Evolutionary conservation across 2,797 vertebrate genomes (phyloP), one percentile per base, ranked within the genome.

Genomic region (Hyperoplus lanceolatus): DNA sequence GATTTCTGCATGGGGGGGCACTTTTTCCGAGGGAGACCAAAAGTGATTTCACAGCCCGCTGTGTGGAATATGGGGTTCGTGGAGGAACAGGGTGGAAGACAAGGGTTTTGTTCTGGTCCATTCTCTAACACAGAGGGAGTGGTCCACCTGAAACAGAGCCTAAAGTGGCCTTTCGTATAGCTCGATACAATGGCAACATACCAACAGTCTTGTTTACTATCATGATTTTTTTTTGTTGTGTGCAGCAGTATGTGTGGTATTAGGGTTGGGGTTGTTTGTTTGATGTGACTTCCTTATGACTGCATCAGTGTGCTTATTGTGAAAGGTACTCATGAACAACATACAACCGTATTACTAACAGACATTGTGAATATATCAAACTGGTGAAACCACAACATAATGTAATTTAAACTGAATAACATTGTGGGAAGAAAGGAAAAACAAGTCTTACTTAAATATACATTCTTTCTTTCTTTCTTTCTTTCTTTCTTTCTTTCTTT

Each of bases 11-110:
- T 87, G 85, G 89, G 85, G 82, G 82, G 88, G 84, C 73, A 82
- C 73, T 80, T 54, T 29, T 91, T 93, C 89, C 55, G 83, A 90
- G 85, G 84, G 84, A 88, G 85, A 91, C 88, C 85, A 92, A 91
- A 92, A 93, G 94, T 93, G 82, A 94, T 94, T 94, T 92, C 91
- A 91, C 89, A 91, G 90, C 89, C 84, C 43, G 85, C 89, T 89
- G 90, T 91, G 93, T 93, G 89, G 91, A 92, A 90, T 90, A 93
- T 91, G 79, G 73, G 29, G 87, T 81, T 90, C 29, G 41, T 73
- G 70, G 73, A 88, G 84, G 71, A 85, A 83, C 78, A 84, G 83
- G 85, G 84, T 87, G 83, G 88, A 75, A 85, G 84, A 90, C 89
- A 85, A 88, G 86, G 87, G 87, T 91, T 93, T 92, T 90, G 88